These are phyloP conservation scores for Cephus spinipes DNA, from an alignment of 2,888 invertebrate species.

Conservation along the genomic window DNA sequence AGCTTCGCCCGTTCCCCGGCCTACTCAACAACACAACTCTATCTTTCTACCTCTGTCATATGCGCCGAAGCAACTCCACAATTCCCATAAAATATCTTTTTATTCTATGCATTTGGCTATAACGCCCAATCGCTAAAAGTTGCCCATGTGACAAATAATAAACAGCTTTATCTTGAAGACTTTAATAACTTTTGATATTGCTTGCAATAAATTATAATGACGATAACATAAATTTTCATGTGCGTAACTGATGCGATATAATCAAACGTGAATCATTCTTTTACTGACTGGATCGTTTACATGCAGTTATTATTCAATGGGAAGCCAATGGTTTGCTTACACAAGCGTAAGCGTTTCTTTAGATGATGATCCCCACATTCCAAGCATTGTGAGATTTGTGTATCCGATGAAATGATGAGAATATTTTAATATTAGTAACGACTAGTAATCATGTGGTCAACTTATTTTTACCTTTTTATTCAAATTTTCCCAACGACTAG, in stretches of 20 bases:
- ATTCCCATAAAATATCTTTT: not conserved
- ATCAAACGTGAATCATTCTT: not conserved
- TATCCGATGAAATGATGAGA: not conserved
- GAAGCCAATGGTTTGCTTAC: slow-evolving; percentile 9
- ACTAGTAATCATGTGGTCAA: not conserved
- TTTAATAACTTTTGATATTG: not conserved
- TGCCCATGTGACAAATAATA: not conserved
- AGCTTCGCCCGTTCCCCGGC: slow-evolving; percentile 72
- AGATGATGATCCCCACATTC: not conserved
- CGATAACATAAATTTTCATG: not conserved
- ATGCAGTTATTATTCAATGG: slow-evolving; percentile 3
- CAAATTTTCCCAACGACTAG: slow-evolving; percentile 75
- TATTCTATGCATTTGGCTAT: not conserved
- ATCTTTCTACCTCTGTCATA: slow-evolving; percentile 11
- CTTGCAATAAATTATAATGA: not conserved
- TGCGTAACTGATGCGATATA: not conserved
- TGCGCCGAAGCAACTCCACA: not conserved
- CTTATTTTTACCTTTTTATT: slow-evolving; percentile 73
- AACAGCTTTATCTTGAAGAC: not conserved
- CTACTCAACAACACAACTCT: slow-evolving; percentile 63
- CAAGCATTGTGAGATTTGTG: slow-evolving; percentile 8
- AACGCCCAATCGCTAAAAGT: not conserved
- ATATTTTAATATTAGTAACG: not conserved
- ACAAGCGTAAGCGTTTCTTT: slow-evolving; percentile 1
- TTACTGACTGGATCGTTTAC: not conserved